Evolutionary conservation across 2,113 vertebrate genomes (phyloP), one percentile per base, ranked within the genome.

Genomic region (Epinephelus moara): DNA sequence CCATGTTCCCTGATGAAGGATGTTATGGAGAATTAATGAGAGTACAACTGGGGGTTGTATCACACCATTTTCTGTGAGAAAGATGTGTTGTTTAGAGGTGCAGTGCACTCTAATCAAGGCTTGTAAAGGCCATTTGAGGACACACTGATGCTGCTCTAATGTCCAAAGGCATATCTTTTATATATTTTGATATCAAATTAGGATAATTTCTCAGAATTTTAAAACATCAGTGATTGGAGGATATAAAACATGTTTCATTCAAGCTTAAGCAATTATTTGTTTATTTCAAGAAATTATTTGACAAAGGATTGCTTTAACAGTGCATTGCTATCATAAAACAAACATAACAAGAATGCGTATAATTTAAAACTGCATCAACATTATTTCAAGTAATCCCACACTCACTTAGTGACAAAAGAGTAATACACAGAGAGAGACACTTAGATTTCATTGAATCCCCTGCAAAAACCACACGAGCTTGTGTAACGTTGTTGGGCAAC

Each of bases 401-500:
- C 33, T 57, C 13, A 47, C 49, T 72, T 23, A 57, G 66, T 50
- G 49, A 50, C 13, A 70, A 68, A 33, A 52, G 11, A 49, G 57
- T 56, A 70, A 75, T 64, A 66, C 3, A 69, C 23, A 60, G 19
- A 85, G 18, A 83, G 69, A 78, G 30, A 63, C 30, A 40, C 73
- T 60, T 83, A 63, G 74, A 84, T 89, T 88, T 88, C 80, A 64
- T 45, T 42, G 45, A 75, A 75, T 83, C 70, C 52, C 30, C 59
- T 21, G 49, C 45, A 90, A 37, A 30, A 85, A 89, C 90, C 91
- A 82, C 90, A 85, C 81, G 33, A 19, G 19, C 64, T 92, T 90
- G 89, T 75, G 94, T 60, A 94, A 94, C 61, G 52, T 37, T 12
- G 82, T 93, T 91, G 81, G 55, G 88, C 73, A 94, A 94, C 78